These are phyloP conservation scores for Netta rufina DNA, from an alignment of 2,797 vertebrate species.

Conservation along the genomic window DNA sequence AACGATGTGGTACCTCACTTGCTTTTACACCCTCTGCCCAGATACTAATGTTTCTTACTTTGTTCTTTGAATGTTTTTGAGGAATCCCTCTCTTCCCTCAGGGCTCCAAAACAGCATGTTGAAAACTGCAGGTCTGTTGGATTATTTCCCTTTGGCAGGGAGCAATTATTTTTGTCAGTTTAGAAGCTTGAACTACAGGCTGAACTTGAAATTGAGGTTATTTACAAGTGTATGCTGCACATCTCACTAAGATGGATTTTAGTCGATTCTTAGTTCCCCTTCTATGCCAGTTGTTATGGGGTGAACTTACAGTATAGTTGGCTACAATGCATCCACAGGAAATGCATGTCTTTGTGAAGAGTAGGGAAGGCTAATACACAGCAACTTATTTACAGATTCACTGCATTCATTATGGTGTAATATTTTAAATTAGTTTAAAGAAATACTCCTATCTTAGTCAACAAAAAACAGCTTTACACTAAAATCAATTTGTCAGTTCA, in stretches of 20 bases:
- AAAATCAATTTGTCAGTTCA: not conserved
- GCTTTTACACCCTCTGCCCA: not conserved
- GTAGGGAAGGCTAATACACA: not conserved
- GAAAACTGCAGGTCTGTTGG: not conserved
- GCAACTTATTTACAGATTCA: not conserved
- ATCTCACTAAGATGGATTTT: not conserved
- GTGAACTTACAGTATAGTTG: not conserved
- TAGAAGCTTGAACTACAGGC: not conserved
- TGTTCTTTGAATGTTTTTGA: not conserved
- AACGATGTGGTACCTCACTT: not conserved
- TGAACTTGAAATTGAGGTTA: slow-evolving; percentile 9
- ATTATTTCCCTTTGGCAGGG: not conserved
- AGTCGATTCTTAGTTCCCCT: slow-evolving; percentile 10
- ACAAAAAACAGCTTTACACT: not conserved
- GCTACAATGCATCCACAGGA: not conserved
- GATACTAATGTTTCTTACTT: not conserved
- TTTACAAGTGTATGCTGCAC: not conserved
- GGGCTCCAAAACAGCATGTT: not conserved
- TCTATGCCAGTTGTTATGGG: not conserved
- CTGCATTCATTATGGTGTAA: not conserved
- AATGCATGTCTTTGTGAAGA: not conserved
- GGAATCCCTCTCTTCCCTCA: not conserved
- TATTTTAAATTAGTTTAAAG: not conserved
- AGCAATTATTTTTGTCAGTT: slow-evolving; percentile 30
- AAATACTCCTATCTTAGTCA: not conserved